Percentiles rank a stretch among this genome's conserved stretches.
Evolutionary conservation across 1,140 invertebrate genomes (phyloP).

Genomic region (Apis dorsata): DNA sequence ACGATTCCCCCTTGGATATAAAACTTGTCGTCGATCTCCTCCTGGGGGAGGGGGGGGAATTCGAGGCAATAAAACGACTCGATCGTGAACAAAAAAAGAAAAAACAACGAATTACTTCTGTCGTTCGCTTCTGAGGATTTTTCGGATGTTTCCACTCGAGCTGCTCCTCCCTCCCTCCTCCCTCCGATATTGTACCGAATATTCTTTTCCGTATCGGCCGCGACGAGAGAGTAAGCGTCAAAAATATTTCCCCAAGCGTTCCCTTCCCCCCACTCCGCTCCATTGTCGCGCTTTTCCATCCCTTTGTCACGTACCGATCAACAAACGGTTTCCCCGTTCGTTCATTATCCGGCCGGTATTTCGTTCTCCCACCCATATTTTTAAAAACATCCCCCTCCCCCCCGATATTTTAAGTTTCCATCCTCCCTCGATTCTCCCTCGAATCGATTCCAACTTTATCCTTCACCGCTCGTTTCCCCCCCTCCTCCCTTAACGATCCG

Average conservation of each 20-base stretch:
- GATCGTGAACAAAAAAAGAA: too few species aligned
- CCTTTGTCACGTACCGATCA: conserved; percentile 50
- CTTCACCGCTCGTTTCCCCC: neutral
- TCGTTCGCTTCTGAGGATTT: conserved; percentile 24
- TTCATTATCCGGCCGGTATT: conserved; percentile 17
- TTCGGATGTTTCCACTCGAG: conserved; percentile 10
- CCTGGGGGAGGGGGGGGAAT: too few species aligned
- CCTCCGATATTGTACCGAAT: conserved; percentile 57
- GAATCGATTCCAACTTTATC: neutral
- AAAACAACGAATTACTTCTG: too few species aligned
- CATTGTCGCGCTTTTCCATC: conserved; percentile 40
- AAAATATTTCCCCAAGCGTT: conserved; percentile 66
- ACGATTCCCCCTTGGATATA: too few species aligned
- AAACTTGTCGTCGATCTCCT: too few species aligned
- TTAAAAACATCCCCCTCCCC: neutral
- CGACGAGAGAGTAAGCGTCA: conserved; percentile 60
- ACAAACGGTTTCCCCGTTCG: conserved; percentile 19
- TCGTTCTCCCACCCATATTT: neutral
- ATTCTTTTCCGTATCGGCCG: conserved; percentile 57
- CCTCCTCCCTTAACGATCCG: neutral
- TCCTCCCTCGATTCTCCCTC: neutral
- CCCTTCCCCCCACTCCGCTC: conserved; percentile 25
- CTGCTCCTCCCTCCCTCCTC: conserved; percentile 14
- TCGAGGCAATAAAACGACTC: too few species aligned
- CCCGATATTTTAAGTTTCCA: accelerated